Evolutionary conservation across 2,888 invertebrate genomes (phyloP), one percentile per base, ranked within the genome.

Genomic region (Acheta domesticus): DNA sequence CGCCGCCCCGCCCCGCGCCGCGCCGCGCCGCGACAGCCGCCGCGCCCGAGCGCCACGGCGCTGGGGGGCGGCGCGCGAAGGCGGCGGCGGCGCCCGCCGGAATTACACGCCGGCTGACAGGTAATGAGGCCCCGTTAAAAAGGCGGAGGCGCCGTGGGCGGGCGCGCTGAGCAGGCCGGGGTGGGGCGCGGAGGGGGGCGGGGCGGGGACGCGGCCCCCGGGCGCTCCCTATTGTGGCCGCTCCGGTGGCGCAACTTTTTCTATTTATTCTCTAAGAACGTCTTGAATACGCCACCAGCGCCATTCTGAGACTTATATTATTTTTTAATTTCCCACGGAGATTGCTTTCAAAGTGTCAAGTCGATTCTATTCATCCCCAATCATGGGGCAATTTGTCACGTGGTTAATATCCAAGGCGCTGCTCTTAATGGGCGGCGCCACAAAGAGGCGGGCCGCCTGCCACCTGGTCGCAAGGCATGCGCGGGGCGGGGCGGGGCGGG

Each of bases 281-380:
- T 62, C 62, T 62, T 62, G 62, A 62, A 62, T 62, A 62, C 62
- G 62, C 62, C n/a, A n/a, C n/a, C 62, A n/a, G 62, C 62, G 62
- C 62, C 62, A 62, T 62, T 62, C 62, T 62, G 62, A 79, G 79
- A 73, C 80, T 81, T 80, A 79, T 81, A 80, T 81, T 81, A 80
- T 81, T 81, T 81, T 62, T 81, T 81, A 81, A 81, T 81, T 81
- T 81, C 80, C 81, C 78, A 80, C 80, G 80, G 80, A 80, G 79
- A 80, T 79, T 80, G 80, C 80, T 79, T 81, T 79, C 77, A 80
- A 81, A 80, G 81, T 62, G 62, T 62, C 62, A 62, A 62, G 62
- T n/a, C 62, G 62, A 62, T 62, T 62, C 62, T 62, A 62, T 62
- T 62, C 62, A 49, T 20, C 48, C 76, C 49, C 76, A 49, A 76